Evolutionary conservation across 2,888 invertebrate genomes (phyloP).

Genomic region (Dione vanillae): DNA sequence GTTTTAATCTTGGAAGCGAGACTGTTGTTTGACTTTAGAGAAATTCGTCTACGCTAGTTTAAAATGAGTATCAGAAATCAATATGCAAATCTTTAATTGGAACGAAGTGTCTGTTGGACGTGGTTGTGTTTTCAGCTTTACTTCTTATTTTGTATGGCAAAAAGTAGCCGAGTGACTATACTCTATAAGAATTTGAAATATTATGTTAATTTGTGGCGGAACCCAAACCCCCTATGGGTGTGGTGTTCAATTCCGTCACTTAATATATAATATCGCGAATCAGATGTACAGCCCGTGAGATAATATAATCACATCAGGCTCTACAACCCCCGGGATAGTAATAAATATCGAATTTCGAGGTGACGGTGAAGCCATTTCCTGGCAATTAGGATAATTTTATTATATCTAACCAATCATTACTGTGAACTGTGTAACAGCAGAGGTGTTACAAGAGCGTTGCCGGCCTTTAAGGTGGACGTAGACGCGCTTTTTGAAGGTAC

Average conservation of each 20-base stretch:
- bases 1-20: conserved; percentile 22
- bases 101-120: not conserved
- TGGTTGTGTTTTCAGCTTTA: too few species aligned
- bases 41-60: conserved; percentile 15
- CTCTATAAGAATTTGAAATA: too few species aligned
- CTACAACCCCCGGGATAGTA: not conserved
- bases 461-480: too few species aligned
- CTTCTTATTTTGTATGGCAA: too few species aligned
- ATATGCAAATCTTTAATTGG: not conserved
- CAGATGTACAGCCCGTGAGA: not conserved
- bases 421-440: too few species aligned
- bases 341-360: conserved; percentile 12
- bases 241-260: too few species aligned
- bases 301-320: conserved; percentile 7
- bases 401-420: conserved; percentile 7
- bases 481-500: too few species aligned
- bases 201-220: too few species aligned
- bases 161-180: too few species aligned
- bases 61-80: conserved; percentile 20
- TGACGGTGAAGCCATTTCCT: conserved; percentile 8
- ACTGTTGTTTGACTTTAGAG: conserved; percentile 11
- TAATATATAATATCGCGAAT: too few species aligned
- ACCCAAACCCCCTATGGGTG: too few species aligned
- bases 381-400: conserved; percentile 6
- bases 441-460: too few species aligned